phyloP scores from a whole-genome alignment of 2,113 vertebrate species.

The Ictalurus furcatus region DNA sequence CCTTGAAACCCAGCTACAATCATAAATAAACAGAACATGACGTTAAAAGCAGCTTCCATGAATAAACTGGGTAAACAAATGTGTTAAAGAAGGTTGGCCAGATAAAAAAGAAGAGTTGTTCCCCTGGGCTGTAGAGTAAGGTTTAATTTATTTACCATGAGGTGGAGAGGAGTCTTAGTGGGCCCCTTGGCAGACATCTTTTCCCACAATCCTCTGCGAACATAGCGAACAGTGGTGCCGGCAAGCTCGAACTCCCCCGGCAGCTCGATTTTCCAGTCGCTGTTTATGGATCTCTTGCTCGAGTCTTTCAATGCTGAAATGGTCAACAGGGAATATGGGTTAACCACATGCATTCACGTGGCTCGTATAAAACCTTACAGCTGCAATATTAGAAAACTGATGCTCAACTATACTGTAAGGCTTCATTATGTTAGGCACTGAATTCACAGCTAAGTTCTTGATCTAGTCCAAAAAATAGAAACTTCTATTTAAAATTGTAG shows the following conservation, averaged over 20 bases:
- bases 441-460: too few species aligned
- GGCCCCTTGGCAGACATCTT: constrained; percentile 98
- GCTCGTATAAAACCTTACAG: not conserved
- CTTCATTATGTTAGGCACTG: not conserved
- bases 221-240: constrained; percentile 94
- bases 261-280: constrained; percentile 97
- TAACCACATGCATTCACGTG: constrained; percentile 3
- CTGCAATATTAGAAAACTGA: constrained; percentile 11
- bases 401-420: not conserved
- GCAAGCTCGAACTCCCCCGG: constrained; percentile 98
- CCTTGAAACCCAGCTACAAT: not conserved
- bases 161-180: constrained; percentile 89
- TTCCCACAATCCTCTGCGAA: constrained; percentile 94
- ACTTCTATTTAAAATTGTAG: not conserved
- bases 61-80: constrained; percentile 10
- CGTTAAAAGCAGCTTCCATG: constrained; percentile 14
- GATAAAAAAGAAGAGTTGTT: constrained; percentile 6
- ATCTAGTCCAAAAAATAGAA: not conserved
- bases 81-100: constrained; percentile 5
- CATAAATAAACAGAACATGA: not conserved
- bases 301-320: constrained; percentile 90
- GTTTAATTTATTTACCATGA: constrained; percentile 84
- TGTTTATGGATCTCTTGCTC: constrained; percentile 93
- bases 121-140: constrained; percentile 57
- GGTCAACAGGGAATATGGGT: constrained; percentile 26